phyloP scores from a whole-genome alignment of 2,797 vertebrate genomes.

The Zalophus californianus region DNA sequence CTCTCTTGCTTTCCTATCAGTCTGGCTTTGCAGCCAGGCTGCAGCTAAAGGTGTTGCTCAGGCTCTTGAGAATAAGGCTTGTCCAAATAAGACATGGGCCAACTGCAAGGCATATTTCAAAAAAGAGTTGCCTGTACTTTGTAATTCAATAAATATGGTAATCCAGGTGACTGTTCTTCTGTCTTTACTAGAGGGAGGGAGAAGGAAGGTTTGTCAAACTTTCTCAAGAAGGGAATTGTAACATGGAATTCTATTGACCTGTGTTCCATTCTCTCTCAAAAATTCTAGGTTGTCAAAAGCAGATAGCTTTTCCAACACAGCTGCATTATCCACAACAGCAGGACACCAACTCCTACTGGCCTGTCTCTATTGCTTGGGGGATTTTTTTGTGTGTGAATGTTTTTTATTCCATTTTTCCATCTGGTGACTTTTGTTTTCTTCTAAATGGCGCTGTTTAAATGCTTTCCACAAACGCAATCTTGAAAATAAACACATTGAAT shows the following conservation, averaged over 20 bases:
- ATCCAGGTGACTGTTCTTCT: neutral
- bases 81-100: neutral
- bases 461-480: slow-evolving; percentile 78
- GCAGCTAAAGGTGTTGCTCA: neutral
- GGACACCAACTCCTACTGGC: slow-evolving; percentile 22
- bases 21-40: neutral
- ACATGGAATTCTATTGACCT: slow-evolving; percentile 61
- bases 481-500: slow-evolving; percentile 82
- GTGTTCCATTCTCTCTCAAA: slow-evolving; percentile 57
- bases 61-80: neutral
- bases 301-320: slow-evolving; percentile 59
- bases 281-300: slow-evolving; percentile 69
- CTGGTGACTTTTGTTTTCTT: slow-evolving; percentile 82
- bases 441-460: slow-evolving; percentile 77
- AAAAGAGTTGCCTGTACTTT: neutral
- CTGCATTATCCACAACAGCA: slow-evolving; percentile 60
- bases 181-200: neutral
- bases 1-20: neutral
- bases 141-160: neutral
- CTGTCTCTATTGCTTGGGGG: slow-evolving; percentile 40
- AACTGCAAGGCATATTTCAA: neutral
- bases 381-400: slow-evolving; percentile 51
- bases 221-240: slow-evolving; percentile 35
- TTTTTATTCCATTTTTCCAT: slow-evolving; percentile 79
- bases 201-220: slow-evolving; percentile 31